These are phyloP conservation scores for Tetrax tetrax DNA, from an alignment of 2,113 vertebrate genomes.

Conservation along the genomic window DNA sequence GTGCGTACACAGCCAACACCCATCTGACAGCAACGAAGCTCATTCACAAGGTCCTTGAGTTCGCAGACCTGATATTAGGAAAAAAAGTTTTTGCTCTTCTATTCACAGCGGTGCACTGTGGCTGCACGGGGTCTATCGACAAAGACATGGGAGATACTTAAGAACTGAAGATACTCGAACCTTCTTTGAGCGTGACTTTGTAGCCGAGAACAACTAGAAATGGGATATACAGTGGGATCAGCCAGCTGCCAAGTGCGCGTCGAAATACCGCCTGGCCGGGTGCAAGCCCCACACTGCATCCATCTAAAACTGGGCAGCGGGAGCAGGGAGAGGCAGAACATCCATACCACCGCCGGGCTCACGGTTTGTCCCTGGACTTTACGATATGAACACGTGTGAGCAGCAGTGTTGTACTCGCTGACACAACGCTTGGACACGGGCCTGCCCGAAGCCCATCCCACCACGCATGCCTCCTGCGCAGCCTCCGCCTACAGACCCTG, in stretches of 20 bases:
- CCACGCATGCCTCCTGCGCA: rapidly evolving
- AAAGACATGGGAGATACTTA: no score
- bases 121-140: not conserved
- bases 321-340: not conserved
- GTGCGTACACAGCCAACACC: rapidly evolving
- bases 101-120: not conserved
- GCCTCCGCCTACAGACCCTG: rapidly evolving
- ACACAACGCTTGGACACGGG: rapidly evolving
- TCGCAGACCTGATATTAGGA: not conserved
- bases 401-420: rapidly evolving
- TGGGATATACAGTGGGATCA: rapidly evolving
- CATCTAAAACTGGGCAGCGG: rapidly evolving
- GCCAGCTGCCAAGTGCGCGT: not conserved
- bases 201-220: not conserved
- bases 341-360: rapidly evolving
- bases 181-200: no score
- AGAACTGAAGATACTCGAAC: not conserved
- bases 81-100: not conserved
- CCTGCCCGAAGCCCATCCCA: not conserved
- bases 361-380: rapidly evolving
- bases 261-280: not conserved
- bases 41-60: not conserved
- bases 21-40: not conserved
- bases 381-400: rapidly evolving
- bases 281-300: rapidly evolving